Conservation (phyloP, 1,140 invertebrate species). For the Zaprionus vittiger region DNA sequence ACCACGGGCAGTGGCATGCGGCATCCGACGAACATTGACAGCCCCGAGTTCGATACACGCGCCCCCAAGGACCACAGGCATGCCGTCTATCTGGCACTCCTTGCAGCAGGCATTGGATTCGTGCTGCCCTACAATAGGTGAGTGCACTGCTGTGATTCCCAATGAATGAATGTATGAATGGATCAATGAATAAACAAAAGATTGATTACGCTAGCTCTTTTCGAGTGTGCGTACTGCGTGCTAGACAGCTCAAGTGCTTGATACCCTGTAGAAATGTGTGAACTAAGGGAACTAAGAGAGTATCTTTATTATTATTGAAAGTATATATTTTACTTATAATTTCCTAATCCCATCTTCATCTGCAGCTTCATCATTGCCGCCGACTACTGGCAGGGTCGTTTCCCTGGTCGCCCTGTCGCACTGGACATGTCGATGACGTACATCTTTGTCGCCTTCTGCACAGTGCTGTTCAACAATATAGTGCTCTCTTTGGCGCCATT, state of each 20-base stretch:
- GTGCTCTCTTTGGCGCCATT: constrained; percentile 93
- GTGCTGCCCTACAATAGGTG: constrained; percentile 96
- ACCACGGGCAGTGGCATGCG: constrained; percentile 48
- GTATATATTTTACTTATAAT: background rate
- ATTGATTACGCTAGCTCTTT: constrained; percentile 11
- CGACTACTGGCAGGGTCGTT: constrained; percentile 94
- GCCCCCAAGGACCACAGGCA: constrained; percentile 90
- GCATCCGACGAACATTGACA: constrained; percentile 74
- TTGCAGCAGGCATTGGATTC: constrained; percentile 95
- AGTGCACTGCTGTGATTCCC: constrained; percentile 15
- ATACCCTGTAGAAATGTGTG: background rate
- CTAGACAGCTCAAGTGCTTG: background rate
- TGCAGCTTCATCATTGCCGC: constrained; percentile 93
- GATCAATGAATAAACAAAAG: constrained; percentile 8
- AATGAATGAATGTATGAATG: background rate
- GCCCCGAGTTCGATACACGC: constrained; percentile 78
- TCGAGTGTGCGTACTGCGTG: background rate
- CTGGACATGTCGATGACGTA: constrained; percentile 97
- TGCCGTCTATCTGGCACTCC: constrained; percentile 91
- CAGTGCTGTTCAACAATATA: constrained; percentile 94
- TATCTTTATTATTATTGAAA: no score
- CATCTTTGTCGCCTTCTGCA: constrained; percentile 93
- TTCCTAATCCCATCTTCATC: no score
- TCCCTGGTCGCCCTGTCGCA: constrained; percentile 93
- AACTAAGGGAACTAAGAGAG: background rate